Percentiles rank a stretch among this genome's conserved stretches.
These are phyloP conservation scores for Falco concolor DNA, from an alignment of 2,797 vertebrate species.

Conservation along the genomic window DNA sequence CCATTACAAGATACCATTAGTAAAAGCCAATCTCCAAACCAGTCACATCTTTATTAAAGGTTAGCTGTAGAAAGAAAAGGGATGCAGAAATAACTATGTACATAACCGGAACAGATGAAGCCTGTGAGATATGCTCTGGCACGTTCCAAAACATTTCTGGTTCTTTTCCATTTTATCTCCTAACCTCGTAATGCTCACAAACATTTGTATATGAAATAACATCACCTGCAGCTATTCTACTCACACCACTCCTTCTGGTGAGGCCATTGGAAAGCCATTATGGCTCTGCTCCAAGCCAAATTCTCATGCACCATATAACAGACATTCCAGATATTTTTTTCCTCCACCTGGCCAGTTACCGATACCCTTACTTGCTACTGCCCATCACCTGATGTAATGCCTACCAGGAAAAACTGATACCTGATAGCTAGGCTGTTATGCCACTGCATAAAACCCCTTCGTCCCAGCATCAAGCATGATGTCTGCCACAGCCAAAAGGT, in stretches of 20 bases:
- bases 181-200: neutral
- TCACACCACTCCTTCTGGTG: neutral
- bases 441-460: accelerated
- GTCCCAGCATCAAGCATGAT: neutral
- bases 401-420: neutral
- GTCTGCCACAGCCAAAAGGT: neutral
- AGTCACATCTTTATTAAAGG: neutral
- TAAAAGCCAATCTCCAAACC: neutral
- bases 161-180: neutral
- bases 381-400: neutral
- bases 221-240: neutral
- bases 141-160: neutral
- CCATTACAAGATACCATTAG: neutral
- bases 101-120: neutral
- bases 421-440: neutral
- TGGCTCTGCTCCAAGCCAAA: neutral
- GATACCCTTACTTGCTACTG: neutral
- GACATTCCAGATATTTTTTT: neutral
- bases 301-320: neutral
- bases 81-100: neutral
- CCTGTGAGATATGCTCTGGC: neutral
- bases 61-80: neutral
- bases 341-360: neutral
- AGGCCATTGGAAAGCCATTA: neutral
- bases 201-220: neutral